Base-by-base conservation (phyloP, 2,888 invertebrate genomes). In the Anthoptus insignis region DNA sequence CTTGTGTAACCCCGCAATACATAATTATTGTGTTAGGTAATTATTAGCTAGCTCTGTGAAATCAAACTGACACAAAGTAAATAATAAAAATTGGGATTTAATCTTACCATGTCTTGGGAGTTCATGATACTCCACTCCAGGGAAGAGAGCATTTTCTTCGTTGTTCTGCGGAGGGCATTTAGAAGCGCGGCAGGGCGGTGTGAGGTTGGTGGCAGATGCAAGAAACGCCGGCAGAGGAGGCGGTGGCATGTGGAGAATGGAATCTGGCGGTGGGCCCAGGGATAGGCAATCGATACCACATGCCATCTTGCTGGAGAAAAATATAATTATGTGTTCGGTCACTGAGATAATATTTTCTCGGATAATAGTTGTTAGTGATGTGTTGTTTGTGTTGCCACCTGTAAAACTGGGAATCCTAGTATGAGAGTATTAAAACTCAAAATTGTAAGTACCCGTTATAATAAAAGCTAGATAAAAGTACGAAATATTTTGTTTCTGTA, bases 141-240 rank as follows among this genome's bases (percentile, higher is more conserved):
- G 94, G 76, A 94, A 94, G 47, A 93, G 81, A 6, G 84, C 81
- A 83, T 90, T 89, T 45, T 92, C 90, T 68, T 94, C 94, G 24
- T 89, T 88, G 70, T 94, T 93, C 75, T 91, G 89, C 19, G 94
- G 93, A 2, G 95, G 94, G 71, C 96, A 95, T 76, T 96, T 96
- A 73, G 95, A 89, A 3, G 96, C 95, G 57, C 95, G 93, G 79
- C 96, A 96, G 0, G 96, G 95, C 37, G 95, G 95, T 14, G 95
- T 94, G 68, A 94, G 91, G 81, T 95, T 95, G 63, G 94, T 94
- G 9, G 86, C 87, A 65, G 78, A 86, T 59, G 90, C 88, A 60
- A 98, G 91, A 87, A 97, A 97, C 0, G 96, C 94, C 3, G 97
- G 97, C 73, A 97, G 92, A 0, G 97, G 98, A 0, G 98, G 98